Evolutionary conservation across 1,140 invertebrate genomes (phyloP), one percentile per base, ranked within the genome.

Genomic region (Zaprionus tsacasi): DNA sequence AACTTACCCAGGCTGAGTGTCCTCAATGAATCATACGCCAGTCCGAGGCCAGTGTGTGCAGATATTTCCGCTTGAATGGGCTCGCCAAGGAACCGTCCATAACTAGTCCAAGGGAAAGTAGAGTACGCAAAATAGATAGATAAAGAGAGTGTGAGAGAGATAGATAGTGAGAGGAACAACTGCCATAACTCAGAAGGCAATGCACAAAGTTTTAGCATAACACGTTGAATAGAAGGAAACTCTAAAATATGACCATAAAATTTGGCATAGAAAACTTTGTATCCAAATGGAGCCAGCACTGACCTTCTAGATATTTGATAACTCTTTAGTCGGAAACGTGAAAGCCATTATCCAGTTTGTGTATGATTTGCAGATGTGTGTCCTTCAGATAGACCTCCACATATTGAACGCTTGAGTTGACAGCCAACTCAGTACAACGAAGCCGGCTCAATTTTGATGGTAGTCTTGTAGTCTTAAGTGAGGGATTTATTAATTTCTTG

Each of bases 231-330:
- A 71, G 70, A 88, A 76, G 69, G 64, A 79, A 73, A 76, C 77
- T 65, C 59, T 82, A 89, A 87, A 66, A 72, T 35, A 38, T 38
- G 78, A 56, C 52, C 69, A 82, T 75, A 87, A 90, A 88, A 88
- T 67, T 88, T 88, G 78, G 69, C 79, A 76, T 38, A 25, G 59
- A 75, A 70, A 77, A 80, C 61, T 85, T 68, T 55, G 45, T 50
- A 17, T 50, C 45, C 45, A 25, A 17, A 13, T 15, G 38, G 25
- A 27, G 52, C 48, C 48, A 27, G 43, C 75, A 93, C 93, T 93
- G 90, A 95, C 95, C 94, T 91, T 95, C 94, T 58, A 95, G 92
- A 88, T 95, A 95, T 56, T 93, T 93, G 70, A 94, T 93, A 52
- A 95, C 93, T 45, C 93, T 94, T 73, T 95, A 94, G 50, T 94